Percentiles rank a stretch among this genome's conserved stretches.
These are phyloP conservation scores for Parnassius apollo DNA, from an alignment of 2,888 invertebrate species.

Conservation along the genomic window DNA sequence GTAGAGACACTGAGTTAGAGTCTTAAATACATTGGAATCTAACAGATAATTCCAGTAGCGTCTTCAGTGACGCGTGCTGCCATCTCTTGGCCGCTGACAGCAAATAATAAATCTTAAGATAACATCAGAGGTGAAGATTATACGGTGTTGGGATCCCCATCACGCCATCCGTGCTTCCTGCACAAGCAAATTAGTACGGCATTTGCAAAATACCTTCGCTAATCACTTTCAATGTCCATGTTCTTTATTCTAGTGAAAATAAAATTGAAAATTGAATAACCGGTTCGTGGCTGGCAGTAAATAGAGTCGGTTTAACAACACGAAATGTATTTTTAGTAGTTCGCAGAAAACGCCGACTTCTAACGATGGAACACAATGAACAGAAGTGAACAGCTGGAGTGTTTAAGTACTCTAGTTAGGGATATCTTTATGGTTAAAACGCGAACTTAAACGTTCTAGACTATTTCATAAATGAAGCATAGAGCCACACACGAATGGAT, in stretches of 20 bases:
- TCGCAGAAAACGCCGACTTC: conserved; percentile 68
- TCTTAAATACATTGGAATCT: conserved; percentile 39
- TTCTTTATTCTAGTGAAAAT: conserved; percentile 37
- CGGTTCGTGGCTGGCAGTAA: conserved; percentile 35
- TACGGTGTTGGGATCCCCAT: conserved; percentile 72
- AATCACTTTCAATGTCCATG: conserved; percentile 35
- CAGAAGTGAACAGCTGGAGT: conserved; percentile 53
- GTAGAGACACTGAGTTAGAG: conserved; percentile 36
- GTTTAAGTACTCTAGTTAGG: conserved; percentile 60
- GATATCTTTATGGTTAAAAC: conserved; percentile 25
- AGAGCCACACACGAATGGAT: conserved; percentile 29
- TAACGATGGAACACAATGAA: conserved; percentile 63
- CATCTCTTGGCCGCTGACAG: conserved; percentile 77
- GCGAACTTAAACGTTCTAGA: conserved; percentile 27
- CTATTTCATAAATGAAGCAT: conserved; percentile 30
- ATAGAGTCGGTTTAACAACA: conserved; percentile 42
- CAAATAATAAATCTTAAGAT: conserved; percentile 78
- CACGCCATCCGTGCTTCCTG: conserved; percentile 79
- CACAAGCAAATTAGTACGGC: conserved; percentile 75
- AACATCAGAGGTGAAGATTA: conserved; percentile 79
- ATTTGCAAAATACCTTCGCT: conserved; percentile 54
- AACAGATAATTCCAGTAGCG: conserved; percentile 61
- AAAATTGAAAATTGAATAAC: conserved; percentile 45
- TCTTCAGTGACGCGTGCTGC: conserved; percentile 71
- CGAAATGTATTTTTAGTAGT: conserved; percentile 72